Base-by-base conservation (phyloP, 2,888 invertebrate species). In the Pristionchus japonicus region DNA sequence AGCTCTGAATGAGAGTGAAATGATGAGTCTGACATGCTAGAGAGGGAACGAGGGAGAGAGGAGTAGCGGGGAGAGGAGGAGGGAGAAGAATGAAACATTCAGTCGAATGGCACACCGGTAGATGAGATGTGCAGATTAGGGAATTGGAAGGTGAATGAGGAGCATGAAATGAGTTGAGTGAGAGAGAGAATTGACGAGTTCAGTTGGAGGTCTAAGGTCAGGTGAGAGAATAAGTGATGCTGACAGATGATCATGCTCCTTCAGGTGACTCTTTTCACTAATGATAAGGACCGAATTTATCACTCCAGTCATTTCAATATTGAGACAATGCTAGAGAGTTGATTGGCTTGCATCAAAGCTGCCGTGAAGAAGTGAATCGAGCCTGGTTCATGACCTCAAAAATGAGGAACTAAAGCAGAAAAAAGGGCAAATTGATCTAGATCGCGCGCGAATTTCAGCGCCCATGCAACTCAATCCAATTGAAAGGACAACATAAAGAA, bases 71-170 rank as follows among this genome's bases (percentile, higher is more conserved):
- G 37, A 7, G 40, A 74, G 74, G 23, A 6, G n/a, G 74, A 40
- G 74, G 74, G 74, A 40, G 57, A 47, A 77, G 77, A 77, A 77
- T 77, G 77, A 77, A 77, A 77, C 77, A 77, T 77, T 77, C 40
- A 27, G 40, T 43, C 3, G 77, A 77, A 77, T 77, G 77, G 77
- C 77, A 77, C 47, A 77, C 77, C 47, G 77, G 70, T 47, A 77
- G 77, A 77, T 77, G 40, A 27, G 43, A 77, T 77, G 77, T 13
- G 77, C 40, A 77, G 77, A 77, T 77, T 77, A 77, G 77, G 70
- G 70, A 77, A 77, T 77, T 77, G 77, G 77, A 77, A 77, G 40
- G 77, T 43, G 77, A 77, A 47, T 40, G 43, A 77, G 77, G 77
- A 77, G 77, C 77, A 77, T 77, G 77, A 74, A 67, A 67, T 67